Evolutionary conservation across 2,797 vertebrate species (phyloP).

Genomic region (Arctocebus calabarensis): DNA sequence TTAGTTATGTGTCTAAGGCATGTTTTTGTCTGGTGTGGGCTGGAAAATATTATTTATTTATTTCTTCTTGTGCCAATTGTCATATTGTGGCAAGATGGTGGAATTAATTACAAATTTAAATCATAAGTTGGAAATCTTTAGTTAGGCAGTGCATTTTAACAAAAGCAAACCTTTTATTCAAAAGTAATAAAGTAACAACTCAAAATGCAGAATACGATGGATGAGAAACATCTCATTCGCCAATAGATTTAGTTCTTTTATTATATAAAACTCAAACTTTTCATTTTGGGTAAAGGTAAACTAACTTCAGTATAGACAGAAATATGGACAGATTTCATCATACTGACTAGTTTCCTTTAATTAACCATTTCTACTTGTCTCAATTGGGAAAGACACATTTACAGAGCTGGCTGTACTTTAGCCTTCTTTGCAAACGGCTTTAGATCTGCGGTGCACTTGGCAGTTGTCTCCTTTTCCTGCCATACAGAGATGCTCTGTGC

Average conservation of each 20-base stretch:
- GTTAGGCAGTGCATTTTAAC: slow-evolving; percentile 46
- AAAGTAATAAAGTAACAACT: slow-evolving; percentile 48
- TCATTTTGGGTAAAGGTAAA: slow-evolving; percentile 26
- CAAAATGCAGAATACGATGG: slow-evolving; percentile 51
- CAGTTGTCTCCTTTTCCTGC: slow-evolving; percentile 97
- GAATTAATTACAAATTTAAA: slow-evolving; percentile 67
- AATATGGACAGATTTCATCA: slow-evolving; percentile 72
- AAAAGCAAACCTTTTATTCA: slow-evolving; percentile 58
- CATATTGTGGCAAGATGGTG: slow-evolving; percentile 60
- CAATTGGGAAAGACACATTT: neutral
- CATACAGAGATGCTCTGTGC: slow-evolving; percentile 95
- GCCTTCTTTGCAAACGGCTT: slow-evolving; percentile 92
- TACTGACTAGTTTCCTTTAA: slow-evolving; percentile 58
- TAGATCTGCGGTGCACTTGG: slow-evolving; percentile 96
- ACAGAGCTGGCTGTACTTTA: slow-evolving; percentile 85
- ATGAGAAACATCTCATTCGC: slow-evolving; percentile 42
- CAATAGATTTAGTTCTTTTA: slow-evolving; percentile 28
- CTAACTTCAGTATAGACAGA: slow-evolving; percentile 21
- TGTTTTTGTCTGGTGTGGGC: neutral
- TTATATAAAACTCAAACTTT: slow-evolving; percentile 1
- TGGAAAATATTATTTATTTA: neutral
- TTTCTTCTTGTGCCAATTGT: neutral
- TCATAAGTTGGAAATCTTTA: slow-evolving; percentile 3
- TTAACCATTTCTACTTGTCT: neutral
- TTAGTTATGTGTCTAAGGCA: neutral